Conservation (phyloP, 1,140 invertebrate genomes). For the Lepeophtheirus salmonis region DNA sequence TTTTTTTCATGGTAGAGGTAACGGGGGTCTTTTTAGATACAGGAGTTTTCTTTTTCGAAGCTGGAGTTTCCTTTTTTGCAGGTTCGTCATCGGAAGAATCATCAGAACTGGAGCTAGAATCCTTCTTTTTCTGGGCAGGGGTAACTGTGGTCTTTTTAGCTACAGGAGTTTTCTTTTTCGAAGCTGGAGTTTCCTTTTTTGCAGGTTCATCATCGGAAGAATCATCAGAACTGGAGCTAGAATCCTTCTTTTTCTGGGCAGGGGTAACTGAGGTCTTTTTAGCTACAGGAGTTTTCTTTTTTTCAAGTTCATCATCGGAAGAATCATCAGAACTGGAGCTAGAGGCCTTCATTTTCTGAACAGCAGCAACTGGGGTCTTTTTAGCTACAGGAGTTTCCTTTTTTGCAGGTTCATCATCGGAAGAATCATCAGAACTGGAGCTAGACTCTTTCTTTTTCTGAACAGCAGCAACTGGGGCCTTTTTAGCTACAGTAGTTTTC, state of each 20-base stretch:
- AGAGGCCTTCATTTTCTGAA: not conserved
- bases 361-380: not conserved
- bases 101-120: not conserved
- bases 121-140: not conserved
- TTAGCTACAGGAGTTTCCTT: not conserved
- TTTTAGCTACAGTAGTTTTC: not conserved
- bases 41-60: too few species aligned
- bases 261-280: not conserved
- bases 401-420: not conserved
- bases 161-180: not conserved
- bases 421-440: not conserved
- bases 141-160: not conserved
- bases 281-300: not conserved
- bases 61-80: too few species aligned
- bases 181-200: not conserved
- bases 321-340: not conserved
- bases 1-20: not conserved
- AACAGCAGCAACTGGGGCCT: not conserved
- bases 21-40: not conserved
- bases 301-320: not conserved
- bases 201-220: constrained; percentile 4
- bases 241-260: not conserved
- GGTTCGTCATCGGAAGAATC: not conserved
- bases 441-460: not conserved
- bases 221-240: not conserved